These are phyloP conservation scores for Tipula unca DNA, from an alignment of 2,888 invertebrate species.

Conservation along the genomic window DNA sequence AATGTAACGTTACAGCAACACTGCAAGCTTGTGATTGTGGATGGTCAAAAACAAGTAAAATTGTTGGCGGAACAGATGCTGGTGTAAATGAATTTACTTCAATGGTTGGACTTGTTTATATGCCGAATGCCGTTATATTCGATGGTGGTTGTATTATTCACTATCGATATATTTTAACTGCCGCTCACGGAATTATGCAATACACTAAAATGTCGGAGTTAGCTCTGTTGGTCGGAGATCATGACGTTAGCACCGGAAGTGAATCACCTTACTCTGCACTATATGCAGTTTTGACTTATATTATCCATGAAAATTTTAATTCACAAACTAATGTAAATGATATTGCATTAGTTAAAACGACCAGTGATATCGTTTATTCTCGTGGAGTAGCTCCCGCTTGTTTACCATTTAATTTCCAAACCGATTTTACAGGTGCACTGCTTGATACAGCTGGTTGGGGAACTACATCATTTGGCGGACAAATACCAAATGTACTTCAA, in stretches of 20 bases:
- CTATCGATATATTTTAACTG: slow-evolving; percentile 43
- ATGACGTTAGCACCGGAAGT: slow-evolving; percentile 38
- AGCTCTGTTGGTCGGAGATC: slow-evolving; percentile 45
- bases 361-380: slow-evolving; percentile 41
- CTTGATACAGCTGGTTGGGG: slow-evolving; percentile 49
- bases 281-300: slow-evolving; percentile 36
- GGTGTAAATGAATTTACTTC: slow-evolving; percentile 50
- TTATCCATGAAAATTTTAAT: slow-evolving; percentile 41
- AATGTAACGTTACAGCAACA: slow-evolving; percentile 31
- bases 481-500: slow-evolving; percentile 43
- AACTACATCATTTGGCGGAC: slow-evolving; percentile 45
- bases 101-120: slow-evolving; percentile 47
- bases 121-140: slow-evolving; percentile 29
- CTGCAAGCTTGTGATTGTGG: slow-evolving; percentile 36
- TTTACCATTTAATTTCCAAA: slow-evolving; percentile 39
- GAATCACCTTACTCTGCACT: slow-evolving; percentile 36
- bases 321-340: slow-evolving; percentile 41
- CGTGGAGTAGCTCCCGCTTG: slow-evolving; percentile 51
- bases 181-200: slow-evolving; percentile 44
- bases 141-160: slow-evolving; percentile 45
- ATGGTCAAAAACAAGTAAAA: slow-evolving; percentile 39
- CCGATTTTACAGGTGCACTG: slow-evolving; percentile 24
- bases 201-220: slow-evolving; percentile 28
- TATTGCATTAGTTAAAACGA: slow-evolving; percentile 45
- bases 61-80: slow-evolving; percentile 48